phyloP scores from a whole-genome alignment of 2,888 invertebrate genomes.

The Drosophila birchii region DNA sequence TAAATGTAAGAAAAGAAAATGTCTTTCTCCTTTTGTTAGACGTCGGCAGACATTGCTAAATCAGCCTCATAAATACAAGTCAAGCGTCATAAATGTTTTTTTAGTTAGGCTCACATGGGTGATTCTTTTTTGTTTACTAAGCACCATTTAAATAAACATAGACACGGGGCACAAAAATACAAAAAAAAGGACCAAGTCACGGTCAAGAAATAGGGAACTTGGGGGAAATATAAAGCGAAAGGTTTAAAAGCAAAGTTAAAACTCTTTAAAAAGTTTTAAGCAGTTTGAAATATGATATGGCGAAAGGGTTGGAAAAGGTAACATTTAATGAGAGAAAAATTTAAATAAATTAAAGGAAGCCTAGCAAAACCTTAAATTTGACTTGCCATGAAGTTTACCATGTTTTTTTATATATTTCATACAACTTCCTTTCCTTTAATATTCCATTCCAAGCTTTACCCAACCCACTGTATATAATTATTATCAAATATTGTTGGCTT shows the following conservation, averaged over 20 bases:
- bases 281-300: constrained; percentile 20
- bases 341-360: neutral
- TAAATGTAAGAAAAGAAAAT: constrained; percentile 27
- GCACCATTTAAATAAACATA: constrained; percentile 28
- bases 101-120: constrained; percentile 44
- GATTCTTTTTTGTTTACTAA: constrained; percentile 18
- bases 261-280: constrained; percentile 19
- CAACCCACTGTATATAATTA: constrained; percentile 20
- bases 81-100: constrained; percentile 65
- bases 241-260: neutral
- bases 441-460: neutral
- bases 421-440: neutral
- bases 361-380: neutral
- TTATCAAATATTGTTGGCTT: constrained; percentile 27
- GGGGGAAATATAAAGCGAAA: neutral
- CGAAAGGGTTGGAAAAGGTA: neutral
- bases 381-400: neutral
- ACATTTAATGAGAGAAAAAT: neutral
- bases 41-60: constrained; percentile 37
- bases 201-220: neutral
- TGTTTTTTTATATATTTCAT: neutral
- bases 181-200: neutral
- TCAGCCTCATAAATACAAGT: constrained; percentile 66
- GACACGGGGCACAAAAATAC: neutral
- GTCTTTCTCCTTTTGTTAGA: constrained; percentile 13